Evolutionary conservation across 2,113 vertebrate genomes (phyloP).

Genomic region (Caloenas nicobarica): DNA sequence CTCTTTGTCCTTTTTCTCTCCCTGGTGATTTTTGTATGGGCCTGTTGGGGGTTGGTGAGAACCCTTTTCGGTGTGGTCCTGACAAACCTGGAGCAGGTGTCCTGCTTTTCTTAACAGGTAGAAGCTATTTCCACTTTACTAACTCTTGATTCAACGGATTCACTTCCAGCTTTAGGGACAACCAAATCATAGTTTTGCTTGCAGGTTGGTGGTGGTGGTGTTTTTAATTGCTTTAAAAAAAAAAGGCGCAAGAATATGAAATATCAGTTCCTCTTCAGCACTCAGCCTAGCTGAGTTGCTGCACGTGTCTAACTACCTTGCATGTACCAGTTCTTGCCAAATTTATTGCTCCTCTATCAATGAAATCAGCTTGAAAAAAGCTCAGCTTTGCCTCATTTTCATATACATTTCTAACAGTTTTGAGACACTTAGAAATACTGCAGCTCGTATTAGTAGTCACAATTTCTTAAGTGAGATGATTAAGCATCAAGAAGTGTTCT

Average conservation of each 20-base stretch:
- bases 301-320: neutral
- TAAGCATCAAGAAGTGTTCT: neutral
- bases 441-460: neutral
- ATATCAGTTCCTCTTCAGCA: neutral
- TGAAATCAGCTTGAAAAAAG: neutral
- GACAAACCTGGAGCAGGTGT: neutral
- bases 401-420: neutral
- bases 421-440: neutral
- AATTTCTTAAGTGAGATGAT: neutral
- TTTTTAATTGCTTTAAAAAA: neutral
- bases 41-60: fast-evolving
- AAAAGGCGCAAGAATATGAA: neutral
- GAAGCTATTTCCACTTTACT: neutral
- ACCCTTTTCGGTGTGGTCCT: neutral
- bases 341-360: neutral
- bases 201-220: neutral
- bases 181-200: neutral
- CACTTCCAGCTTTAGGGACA: neutral
- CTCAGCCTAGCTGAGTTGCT: neutral
- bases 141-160: neutral
- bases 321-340: neutral
- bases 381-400: neutral
- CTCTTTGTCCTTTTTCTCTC: neutral
- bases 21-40: neutral
- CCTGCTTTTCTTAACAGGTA: neutral